Percentiles rank a stretch among this genome's conserved stretches.
Evolutionary conservation across 2,888 invertebrate species (phyloP).

Genomic region (Drosophila antonietae): DNA sequence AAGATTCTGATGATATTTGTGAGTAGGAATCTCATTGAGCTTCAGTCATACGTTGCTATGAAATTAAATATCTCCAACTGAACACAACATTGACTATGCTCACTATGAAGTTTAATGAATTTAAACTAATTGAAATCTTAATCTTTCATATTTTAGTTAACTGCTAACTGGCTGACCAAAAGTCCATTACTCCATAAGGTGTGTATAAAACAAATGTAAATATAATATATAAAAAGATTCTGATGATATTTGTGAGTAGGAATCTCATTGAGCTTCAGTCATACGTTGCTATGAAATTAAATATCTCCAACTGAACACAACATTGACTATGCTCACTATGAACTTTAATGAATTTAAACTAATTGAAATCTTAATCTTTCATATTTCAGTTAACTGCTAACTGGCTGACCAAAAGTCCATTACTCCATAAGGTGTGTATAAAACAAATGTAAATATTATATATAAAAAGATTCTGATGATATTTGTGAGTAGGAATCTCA

Average conservation of each 20-base stretch:
- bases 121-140: constrained; percentile 7
- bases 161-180: neutral
- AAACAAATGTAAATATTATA: too few relatives aligned
- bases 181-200: constrained; percentile 15
- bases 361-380: too few relatives aligned
- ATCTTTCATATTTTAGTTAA: constrained; percentile 10
- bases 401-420: neutral
- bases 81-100: constrained; percentile 10
- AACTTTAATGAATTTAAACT: too few relatives aligned
- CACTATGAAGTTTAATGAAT: neutral
- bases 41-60: constrained; percentile 73
- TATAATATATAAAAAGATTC: neutral
- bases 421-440: constrained; percentile 36
- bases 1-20: constrained; percentile 55
- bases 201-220: constrained; percentile 10
- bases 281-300: constrained; percentile 75
- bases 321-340: too few relatives aligned
- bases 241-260: constrained; percentile 70
- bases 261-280: constrained; percentile 80
- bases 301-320: constrained; percentile 54
- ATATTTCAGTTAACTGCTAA: neutral
- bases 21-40: constrained; percentile 82
- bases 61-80: constrained; percentile 69
- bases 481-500: constrained; percentile 76
- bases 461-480: constrained; percentile 7